Percentiles rank a stretch among this genome's conserved stretches.
Conservation (phyloP, 2,113 vertebrate genomes). For the Mustelus asterias region DNA sequence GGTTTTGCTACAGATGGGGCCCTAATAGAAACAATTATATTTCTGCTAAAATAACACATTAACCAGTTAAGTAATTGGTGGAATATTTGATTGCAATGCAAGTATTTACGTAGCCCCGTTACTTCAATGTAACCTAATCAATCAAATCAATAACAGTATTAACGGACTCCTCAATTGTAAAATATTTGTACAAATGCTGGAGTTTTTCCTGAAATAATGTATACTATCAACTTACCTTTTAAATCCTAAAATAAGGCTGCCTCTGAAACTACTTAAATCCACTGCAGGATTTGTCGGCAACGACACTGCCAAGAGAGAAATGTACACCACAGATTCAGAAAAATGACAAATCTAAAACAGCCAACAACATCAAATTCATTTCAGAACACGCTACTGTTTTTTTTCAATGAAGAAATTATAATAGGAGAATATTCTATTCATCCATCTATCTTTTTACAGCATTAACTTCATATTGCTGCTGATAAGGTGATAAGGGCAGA, state of each 20-base stretch:
- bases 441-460: background rate
- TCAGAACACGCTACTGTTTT: background rate
- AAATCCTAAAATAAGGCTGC: constrained; percentile 63
- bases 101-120: background rate
- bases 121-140: background rate
- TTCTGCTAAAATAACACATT: constrained; percentile 13
- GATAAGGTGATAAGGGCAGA: background rate
- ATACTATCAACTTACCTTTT: constrained; percentile 64
- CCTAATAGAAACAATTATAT: background rate
- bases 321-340: background rate
- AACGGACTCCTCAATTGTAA: background rate
- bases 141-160: background rate
- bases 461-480: background rate
- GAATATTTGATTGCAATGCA: constrained; percentile 7
- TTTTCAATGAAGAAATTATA: background rate
- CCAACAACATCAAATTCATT: background rate
- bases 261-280: constrained; percentile 54
- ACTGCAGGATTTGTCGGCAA: constrained; percentile 54
- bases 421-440: background rate
- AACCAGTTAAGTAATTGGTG: constrained; percentile 9
- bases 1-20: constrained; percentile 11
- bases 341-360: background rate
- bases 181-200: background rate
- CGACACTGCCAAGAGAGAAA: constrained; percentile 62
- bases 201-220: background rate